A percentile compares a stretch with the other conserved stretches of the same genome.
Conservation (phyloP, 53 echinoderm and acorn worm genomes). For the Henricia sp. region DNA sequence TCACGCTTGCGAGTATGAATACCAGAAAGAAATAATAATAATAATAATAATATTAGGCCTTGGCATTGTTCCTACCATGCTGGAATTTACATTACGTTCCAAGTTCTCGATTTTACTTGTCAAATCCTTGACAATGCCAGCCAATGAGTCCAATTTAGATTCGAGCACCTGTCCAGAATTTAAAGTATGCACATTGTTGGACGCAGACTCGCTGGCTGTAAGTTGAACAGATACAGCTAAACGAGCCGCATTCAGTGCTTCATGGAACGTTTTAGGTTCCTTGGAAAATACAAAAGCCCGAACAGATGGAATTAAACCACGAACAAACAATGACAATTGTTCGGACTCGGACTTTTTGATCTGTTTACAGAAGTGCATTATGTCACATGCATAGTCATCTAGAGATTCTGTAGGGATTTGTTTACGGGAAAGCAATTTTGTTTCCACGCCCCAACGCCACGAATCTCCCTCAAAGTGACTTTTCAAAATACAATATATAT, state of each 20-base stretch:
- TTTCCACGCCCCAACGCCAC: slow-evolving; percentile 30
- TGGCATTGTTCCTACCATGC: neutral
- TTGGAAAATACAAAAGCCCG: slow-evolving; percentile 10
- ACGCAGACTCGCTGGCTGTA: neutral
- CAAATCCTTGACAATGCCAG: slow-evolving; percentile 9
- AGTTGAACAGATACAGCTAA: neutral
- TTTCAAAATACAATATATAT: neutral
- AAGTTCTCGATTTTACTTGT: neutral
- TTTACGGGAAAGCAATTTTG: slow-evolving; percentile 40
- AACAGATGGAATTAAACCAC: slow-evolving; percentile 37
- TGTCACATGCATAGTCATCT: slow-evolving; percentile 44
- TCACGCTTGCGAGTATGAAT: too few relatives aligned
- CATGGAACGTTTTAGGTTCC: slow-evolving; percentile 26
- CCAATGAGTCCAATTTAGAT: slow-evolving; percentile 16
- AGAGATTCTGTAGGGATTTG: slow-evolving; percentile 11
- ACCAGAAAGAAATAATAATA: too few relatives aligned
- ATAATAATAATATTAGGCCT: neutral
- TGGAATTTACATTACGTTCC: neutral
- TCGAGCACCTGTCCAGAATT: neutral
- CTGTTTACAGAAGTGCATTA: slow-evolving; percentile 43
- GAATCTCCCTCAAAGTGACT: slow-evolving; percentile 19
- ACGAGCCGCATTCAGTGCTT: slow-evolving; percentile 33
- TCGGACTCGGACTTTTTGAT: slow-evolving; percentile 28
- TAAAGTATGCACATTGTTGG: neutral
- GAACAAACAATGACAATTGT: slow-evolving; percentile 30